Evolutionary conservation across 37 sponge, comb jelly and placozoan genomes (phyloP), one percentile per base, ranked within the genome.

Genomic region (Beroe ovata): DNA sequence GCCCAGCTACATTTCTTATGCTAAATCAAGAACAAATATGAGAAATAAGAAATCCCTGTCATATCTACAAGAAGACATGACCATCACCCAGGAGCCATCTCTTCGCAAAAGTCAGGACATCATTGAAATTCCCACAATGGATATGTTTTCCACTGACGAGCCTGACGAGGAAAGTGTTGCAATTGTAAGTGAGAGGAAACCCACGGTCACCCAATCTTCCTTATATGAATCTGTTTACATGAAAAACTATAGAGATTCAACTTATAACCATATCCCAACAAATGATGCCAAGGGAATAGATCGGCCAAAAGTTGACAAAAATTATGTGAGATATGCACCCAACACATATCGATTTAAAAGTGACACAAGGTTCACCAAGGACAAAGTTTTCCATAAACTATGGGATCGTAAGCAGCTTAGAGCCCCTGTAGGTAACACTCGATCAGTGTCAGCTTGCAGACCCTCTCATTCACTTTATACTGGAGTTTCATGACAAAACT

Each of bases 81-180:
- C 69, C 8, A 30, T 66, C 2, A 66, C 69, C 33, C 29, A 33
- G 18, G 32, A 66, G 69, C 69, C 69, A 8, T 66, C 54, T 6
- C 6, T 11, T 47, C 6, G 11, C 6, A 6, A 6, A 47, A 47
- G 54, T 11, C 6, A 11, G 11, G 54, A 47, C 54, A 47, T 47
- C 6, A 47, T 47, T 47, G 54, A 47, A 47, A 47, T 47, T 11
- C 54, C 54, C 11, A 47, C 35, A 3, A 66, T 14, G 69, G 36
- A 66, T 37, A 66, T 66, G 69, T 66, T 66, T 32, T 26, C 69
- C 3, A 66, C 69, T 25, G 69, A 66, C 35, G 69, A 66, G 35
- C 69, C 69, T 1, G 69, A 66, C 16, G 69, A 66, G 34, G 69
- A 66, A 66, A 66, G 69, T 66, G 69, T 29, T 4, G 69, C 34